Conservation (phyloP, 1,140 invertebrate species). For the Aphelenchoides fujianensis region DNA sequence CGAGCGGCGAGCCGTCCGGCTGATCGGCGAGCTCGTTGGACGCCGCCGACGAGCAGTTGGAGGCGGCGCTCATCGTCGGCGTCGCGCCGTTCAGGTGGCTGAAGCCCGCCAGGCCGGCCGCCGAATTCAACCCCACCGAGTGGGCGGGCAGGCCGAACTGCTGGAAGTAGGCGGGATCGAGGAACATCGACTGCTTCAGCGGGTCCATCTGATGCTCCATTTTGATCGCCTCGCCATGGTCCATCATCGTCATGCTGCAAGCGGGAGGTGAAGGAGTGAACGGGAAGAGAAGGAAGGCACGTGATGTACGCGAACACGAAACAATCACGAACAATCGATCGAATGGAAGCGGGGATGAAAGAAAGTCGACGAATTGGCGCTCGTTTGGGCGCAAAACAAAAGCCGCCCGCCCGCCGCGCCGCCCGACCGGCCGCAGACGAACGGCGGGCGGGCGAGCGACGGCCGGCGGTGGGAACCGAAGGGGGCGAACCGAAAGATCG, state of each 20-base stretch:
- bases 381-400: no score
- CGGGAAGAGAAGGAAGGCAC: no score
- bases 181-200: neutral
- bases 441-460: no score
- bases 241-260: conserved; percentile 16
- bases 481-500: no score
- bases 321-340: no score
- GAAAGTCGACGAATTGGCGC: no score
- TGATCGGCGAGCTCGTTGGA: conserved; percentile 4
- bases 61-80: neutral
- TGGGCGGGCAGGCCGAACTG: neutral
- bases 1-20: neutral
- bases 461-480: no score
- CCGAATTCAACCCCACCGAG: conserved; percentile 1
- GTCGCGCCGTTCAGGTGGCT: neutral
- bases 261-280: neutral
- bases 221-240: conserved; percentile 1
- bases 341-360: no score
- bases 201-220: conserved; percentile 18
- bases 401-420: no score
- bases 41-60: conserved; percentile 1
- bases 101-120: neutral
- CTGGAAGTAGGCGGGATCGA: neutral
- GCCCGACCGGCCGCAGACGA: no score
- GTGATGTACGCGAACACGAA: no score